phyloP scores from a whole-genome alignment of 2,113 vertebrate genomes.

The Chiloscyllium plagiosum region DNA sequence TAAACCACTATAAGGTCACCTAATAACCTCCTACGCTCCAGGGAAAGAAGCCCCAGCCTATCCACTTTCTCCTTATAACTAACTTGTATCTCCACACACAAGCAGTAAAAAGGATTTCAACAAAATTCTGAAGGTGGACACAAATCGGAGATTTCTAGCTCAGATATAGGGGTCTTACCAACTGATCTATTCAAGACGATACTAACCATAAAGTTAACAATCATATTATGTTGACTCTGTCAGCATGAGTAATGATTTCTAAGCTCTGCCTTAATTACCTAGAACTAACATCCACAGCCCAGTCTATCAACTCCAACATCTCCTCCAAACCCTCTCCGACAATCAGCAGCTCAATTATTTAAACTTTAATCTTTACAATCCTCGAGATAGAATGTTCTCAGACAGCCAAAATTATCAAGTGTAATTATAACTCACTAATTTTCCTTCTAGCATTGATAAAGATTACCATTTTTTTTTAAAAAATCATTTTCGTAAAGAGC shows the following conservation, averaged over 20 bases:
- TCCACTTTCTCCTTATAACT: too few species aligned
- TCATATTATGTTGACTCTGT: too few species aligned
- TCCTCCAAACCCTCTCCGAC: background rate
- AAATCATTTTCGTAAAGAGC: background rate
- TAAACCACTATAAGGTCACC: too few species aligned
- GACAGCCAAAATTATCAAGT: conserved; percentile 9
- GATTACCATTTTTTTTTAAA: background rate
- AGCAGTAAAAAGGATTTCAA: too few species aligned
- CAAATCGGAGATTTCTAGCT: too few species aligned
- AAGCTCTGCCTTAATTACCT: background rate
- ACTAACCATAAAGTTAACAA: background rate
- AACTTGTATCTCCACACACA: too few species aligned
- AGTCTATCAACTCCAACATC: background rate
- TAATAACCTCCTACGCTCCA: too few species aligned
- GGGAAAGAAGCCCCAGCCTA: too few species aligned
- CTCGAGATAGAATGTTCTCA: background rate
- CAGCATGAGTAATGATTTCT: background rate
- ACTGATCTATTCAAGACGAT: too few species aligned
- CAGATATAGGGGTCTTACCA: too few species aligned
- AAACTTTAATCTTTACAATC: background rate
- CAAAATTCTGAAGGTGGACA: too few species aligned
- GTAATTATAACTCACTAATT: conserved; percentile 8
- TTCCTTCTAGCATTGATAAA: background rate
- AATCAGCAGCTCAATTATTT: conserved; percentile 2
- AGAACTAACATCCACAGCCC: background rate